These are phyloP conservation scores for Petrocephalus schoutedeni DNA, from an alignment of 2,797 vertebrate genomes.

Conservation along the genomic window DNA sequence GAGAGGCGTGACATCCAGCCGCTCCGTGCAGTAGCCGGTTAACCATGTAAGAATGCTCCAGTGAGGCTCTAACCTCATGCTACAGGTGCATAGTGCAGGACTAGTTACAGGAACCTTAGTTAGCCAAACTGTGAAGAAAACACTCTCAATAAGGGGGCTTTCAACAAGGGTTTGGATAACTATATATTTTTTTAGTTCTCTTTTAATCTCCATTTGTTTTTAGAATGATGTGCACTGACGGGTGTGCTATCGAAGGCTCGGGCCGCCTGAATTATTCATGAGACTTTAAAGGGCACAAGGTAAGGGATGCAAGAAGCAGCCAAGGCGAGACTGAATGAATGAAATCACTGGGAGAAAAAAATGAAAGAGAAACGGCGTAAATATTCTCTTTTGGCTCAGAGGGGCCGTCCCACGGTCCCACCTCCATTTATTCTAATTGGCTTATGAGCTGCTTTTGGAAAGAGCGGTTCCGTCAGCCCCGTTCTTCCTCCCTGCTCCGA, in stretches of 20 bases:
- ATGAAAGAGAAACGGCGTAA: neutral
- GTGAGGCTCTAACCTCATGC: neutral
- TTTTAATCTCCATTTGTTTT: constrained; percentile 18
- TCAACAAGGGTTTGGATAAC: constrained; percentile 1
- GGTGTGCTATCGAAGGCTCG: constrained; percentile 50
- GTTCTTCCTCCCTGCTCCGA: too few relatives aligned
- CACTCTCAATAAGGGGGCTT: neutral
- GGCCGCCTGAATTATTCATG: constrained; percentile 57
- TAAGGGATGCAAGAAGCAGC: constrained; percentile 57
- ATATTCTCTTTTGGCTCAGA: neutral
- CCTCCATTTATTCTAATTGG: constrained; percentile 12
- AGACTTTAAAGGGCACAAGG: constrained; percentile 56
- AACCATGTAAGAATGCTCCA: neutral
- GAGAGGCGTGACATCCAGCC: neutral
- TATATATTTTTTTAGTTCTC: neutral
- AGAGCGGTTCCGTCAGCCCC: neutral
- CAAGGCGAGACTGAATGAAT: constrained; percentile 57
- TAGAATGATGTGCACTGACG: constrained; percentile 55
- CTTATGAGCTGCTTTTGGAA: constrained; percentile 20
- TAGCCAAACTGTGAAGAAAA: neutral
- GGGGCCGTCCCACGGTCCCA: neutral
- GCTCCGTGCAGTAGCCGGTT: neutral
- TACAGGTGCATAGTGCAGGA: neutral
- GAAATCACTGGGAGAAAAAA: constrained; percentile 20
- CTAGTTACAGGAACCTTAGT: neutral